phyloP scores from a whole-genome alignment of 1,140 invertebrate genomes.

The Hycleus cichorii region DNA sequence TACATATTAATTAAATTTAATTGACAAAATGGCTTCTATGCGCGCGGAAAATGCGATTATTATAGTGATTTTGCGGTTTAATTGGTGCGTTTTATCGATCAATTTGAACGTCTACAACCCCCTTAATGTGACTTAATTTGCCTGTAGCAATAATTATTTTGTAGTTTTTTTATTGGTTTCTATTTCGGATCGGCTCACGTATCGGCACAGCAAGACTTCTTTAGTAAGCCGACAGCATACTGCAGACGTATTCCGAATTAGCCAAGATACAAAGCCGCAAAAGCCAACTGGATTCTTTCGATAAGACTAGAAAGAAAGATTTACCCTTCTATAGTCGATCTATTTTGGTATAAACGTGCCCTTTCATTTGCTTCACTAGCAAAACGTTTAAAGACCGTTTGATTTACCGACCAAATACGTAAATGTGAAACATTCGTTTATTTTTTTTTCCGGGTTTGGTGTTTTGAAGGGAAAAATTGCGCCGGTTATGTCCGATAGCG shows the following conservation, averaged over 20 bases:
- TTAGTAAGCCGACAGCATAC: slow-evolving; percentile 16
- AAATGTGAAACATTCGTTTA: slow-evolving; percentile 31
- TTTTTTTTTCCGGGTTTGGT: background rate
- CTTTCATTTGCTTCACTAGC: slow-evolving; percentile 33
- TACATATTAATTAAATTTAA: too few relatives aligned
- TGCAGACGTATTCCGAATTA: slow-evolving; percentile 30
- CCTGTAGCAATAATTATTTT: too few relatives aligned
- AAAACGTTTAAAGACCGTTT: slow-evolving; percentile 28
- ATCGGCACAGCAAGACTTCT: background rate
- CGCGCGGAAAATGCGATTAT: too few relatives aligned
- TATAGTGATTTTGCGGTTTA: too few relatives aligned
- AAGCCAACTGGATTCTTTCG: slow-evolving; percentile 34
- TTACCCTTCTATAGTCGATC: slow-evolving; percentile 29
- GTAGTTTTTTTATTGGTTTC: too few relatives aligned
- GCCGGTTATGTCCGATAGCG: too few relatives aligned
- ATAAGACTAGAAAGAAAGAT: slow-evolving; percentile 33
- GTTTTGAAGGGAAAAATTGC: background rate
- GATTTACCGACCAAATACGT: slow-evolving; percentile 36
- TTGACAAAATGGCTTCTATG: too few relatives aligned
- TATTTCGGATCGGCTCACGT: background rate
- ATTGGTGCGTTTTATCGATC: too few relatives aligned
- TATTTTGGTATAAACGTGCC: slow-evolving; percentile 35
- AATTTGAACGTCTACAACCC: too few relatives aligned
- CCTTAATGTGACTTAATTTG: too few relatives aligned
- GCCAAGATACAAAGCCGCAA: slow-evolving; percentile 33